These are phyloP conservation scores for Hemicrepidius hirtus DNA, from an alignment of 2,888 invertebrate genomes.

Conservation along the genomic window DNA sequence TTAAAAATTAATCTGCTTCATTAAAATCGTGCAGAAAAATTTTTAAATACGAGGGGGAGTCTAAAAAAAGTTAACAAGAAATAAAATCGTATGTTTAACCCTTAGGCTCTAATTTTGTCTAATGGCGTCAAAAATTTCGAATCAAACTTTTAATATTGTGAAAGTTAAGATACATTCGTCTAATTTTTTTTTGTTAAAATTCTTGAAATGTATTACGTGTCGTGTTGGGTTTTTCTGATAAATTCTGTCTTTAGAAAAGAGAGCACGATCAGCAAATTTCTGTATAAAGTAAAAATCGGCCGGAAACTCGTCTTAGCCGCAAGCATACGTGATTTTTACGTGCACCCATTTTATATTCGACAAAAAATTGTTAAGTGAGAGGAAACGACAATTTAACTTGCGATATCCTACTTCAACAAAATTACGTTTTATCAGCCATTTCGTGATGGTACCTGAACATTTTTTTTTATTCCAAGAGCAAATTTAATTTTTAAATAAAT, in stretches of 20 bases:
- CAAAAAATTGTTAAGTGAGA: constrained; percentile 14
- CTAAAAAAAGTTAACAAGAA: too few species aligned
- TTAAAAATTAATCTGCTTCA: too few species aligned
- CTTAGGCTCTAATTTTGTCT: too few species aligned
- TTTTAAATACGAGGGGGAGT: too few species aligned
- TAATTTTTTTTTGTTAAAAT: neutral
- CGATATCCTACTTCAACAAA: constrained; percentile 1
- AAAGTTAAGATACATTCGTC: too few species aligned
- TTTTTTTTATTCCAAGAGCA: too few species aligned
- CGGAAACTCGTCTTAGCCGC: constrained; percentile 53
- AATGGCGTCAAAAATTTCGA: too few species aligned
- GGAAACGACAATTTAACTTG: constrained; percentile 13
- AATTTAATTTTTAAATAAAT: too few species aligned
- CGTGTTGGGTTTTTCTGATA: neutral
- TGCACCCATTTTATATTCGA: constrained; percentile 26
- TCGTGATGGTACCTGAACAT: constrained; percentile 1
- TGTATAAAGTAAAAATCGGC: constrained; percentile 33
- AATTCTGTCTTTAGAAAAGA: neutral
- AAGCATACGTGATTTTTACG: constrained; percentile 53
- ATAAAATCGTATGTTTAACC: too few species aligned
- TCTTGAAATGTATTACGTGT: neutral
- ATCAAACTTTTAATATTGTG: too few species aligned
- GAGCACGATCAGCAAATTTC: neutral
- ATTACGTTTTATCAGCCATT: constrained; percentile 9
- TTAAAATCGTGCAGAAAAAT: too few species aligned